Evolutionary conservation across 2,797 vertebrate species (phyloP), one percentile per base, ranked within the genome.

Genomic region (Eulemur coronatus): DNA sequence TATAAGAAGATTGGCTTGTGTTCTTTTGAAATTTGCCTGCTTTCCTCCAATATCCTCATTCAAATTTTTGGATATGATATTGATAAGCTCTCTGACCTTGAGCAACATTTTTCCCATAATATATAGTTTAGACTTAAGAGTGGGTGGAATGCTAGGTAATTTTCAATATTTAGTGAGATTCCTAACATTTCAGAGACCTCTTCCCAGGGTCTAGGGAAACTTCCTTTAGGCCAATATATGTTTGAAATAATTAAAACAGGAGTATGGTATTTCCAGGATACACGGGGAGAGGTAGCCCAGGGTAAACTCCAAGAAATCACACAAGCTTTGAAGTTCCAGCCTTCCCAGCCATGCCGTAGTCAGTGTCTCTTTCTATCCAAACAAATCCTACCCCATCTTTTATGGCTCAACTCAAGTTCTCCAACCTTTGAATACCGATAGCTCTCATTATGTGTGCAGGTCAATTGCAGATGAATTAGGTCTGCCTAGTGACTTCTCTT

Each of bases 81-180:
- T 67, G 91, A 72, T 61, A 76, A 95, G 76, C 50, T 95, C 76
- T 86, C 84, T 96, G 95, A 97, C 93, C 94, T 93, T 93, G 89
- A 92, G 22, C 43, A 84, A 15, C 11, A 13, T n/a, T 91, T 95
- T 89, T 20, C 61, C 46, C 57, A 20, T 48, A 65, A 22, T 82
- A 30, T 90, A 52, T 55, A 33, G 55, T 61, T 61, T 63, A 84
- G 76, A 91, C 57, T 72, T 24, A 67, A 90, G 70, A 28, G 10
- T 33, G 15, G 61, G 38, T 84, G 33, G 59, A 73, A 90, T 72
- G 61, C 17, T 12, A 84, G n/a, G 41, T 69, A 33, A 52, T 57
- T 81, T 84, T 70, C 35, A 65, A n/a, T 28, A 26, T 24, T 85
- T 52, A 63, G 92, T 65, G 63, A 96, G 86, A 84, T 52, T 18